Conservation (phyloP, 2,888 invertebrate species). For the Orthonevra nobilis region DNA sequence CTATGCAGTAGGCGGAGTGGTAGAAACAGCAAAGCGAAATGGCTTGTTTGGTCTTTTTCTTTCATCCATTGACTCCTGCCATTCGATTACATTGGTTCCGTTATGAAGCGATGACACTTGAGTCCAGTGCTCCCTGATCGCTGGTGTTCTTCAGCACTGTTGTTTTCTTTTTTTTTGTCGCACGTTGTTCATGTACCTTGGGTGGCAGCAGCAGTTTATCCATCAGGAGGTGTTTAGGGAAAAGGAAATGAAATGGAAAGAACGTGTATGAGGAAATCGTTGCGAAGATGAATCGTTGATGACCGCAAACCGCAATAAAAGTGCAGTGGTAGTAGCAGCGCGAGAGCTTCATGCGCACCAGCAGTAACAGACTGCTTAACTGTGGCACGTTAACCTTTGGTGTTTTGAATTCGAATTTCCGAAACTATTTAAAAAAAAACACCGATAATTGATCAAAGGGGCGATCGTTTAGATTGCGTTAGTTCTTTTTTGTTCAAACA, state of each 20-base stretch:
- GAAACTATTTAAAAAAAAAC: too few relatives aligned
- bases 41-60: conserved; percentile 28
- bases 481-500: too few relatives aligned
- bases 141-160: conserved; percentile 10
- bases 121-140: conserved; percentile 63
- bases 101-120: conserved; percentile 68
- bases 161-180: not conserved
- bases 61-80: conserved; percentile 52
- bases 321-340: not conserved
- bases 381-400: too few relatives aligned
- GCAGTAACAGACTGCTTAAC: too few relatives aligned
- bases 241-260: conserved; percentile 27
- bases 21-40: conserved; percentile 22
- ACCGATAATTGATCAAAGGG: too few relatives aligned
- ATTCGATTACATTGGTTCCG: conserved; percentile 69
- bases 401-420: too few relatives aligned
- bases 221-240: conserved; percentile 26
- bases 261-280: conserved; percentile 27
- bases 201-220: not conserved
- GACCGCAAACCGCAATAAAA: conserved; percentile 51
- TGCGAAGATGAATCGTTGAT: conserved; percentile 20
- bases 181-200: conserved; percentile 1
- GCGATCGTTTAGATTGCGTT: too few relatives aligned
- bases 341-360: too few relatives aligned
- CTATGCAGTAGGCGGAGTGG: not conserved